Evolutionary conservation across 2,113 vertebrate genomes (phyloP), one percentile per base, ranked within the genome.

Genomic region (Talpa occidentalis): DNA sequence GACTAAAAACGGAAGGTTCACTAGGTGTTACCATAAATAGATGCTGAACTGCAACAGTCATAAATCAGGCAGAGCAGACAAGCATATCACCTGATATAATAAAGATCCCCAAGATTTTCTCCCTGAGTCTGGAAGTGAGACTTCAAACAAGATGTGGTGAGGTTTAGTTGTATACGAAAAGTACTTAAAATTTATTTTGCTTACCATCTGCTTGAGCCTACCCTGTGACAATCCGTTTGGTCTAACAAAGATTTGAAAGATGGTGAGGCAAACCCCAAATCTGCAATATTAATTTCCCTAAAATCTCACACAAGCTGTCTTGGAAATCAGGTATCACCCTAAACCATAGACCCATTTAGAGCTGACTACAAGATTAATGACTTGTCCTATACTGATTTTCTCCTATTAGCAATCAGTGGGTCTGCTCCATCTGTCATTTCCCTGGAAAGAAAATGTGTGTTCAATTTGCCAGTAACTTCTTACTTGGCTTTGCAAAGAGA

Each of bases 291-390:
- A 96, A 97, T 98, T 98, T 97, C 93, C 72, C 93, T 97, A 97
- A 96, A 98, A 98, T 97, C 97, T 96, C 94, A 94, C 94, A 95
- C 97, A 98, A 99, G 98, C 98, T 98, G 98, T 96, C 97, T 97
- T 94, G 97, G 95, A 98, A 98, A 99, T 98, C 98, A 98, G 98
- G 98, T 99, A 99, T 99, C 99, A 98, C 98, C 97, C 97, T 97
- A 98, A 99, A 98, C 98, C 98, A 92, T 98, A 98, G 99, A 99
- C 98, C 98, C 98, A 99, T 99, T 99, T 99, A 98, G 97, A 98
- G 98, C 98, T 99, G 99, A 99, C 99, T 99, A 98, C 94, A 99
- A 99, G 99, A 99, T 99, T 99, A 99, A 99, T 99, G 99, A 98
- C 98, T 98, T 97, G 98, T 98, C 97, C 98, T 96, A 88, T 79